Evolutionary conservation across 2,888 invertebrate species (phyloP).

Genomic region (Pristionchus exspectatus): DNA sequence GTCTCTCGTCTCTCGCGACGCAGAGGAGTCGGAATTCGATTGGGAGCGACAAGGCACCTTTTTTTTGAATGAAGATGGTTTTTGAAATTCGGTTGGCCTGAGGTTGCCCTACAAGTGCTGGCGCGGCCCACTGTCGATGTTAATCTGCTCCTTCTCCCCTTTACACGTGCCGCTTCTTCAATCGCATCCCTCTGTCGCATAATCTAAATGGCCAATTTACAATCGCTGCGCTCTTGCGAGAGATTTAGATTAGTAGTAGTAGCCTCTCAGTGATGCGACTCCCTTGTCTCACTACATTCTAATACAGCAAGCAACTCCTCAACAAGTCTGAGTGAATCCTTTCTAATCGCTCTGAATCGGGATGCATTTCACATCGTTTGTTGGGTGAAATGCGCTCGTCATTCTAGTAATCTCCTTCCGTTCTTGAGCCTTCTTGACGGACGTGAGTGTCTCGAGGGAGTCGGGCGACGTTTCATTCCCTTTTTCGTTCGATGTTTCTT

Average conservation of each 20-base stretch:
- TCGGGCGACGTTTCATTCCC: not conserved
- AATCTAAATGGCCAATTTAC: slow-evolving; percentile 45
- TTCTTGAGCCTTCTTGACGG: slow-evolving; percentile 20
- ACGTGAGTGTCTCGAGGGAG: not conserved
- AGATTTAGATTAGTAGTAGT: slow-evolving; percentile 8
- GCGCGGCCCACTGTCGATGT: not conserved
- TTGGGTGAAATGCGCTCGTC: not conserved
- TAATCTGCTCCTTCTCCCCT: not conserved
- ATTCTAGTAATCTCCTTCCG: not conserved
- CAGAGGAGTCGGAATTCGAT: not conserved
- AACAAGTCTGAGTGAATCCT: not conserved
- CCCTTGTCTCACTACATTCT: not conserved
- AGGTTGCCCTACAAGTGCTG: not conserved
- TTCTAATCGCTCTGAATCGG: not conserved
- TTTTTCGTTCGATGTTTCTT: not conserved
- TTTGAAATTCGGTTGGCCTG: not conserved
- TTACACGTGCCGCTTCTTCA: slow-evolving; percentile 2
- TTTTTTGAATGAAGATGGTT: not conserved
- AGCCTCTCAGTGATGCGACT: not conserved
- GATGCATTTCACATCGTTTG: not conserved
- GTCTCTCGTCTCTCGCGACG: not conserved
- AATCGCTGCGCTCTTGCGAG: not conserved
- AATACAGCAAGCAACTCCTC: not conserved
- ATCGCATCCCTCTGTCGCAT: not conserved
- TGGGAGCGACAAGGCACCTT: not conserved